phyloP scores from a whole-genome alignment of 2,888 invertebrate genomes.

The Drosophila nr. perissopoda region DNA sequence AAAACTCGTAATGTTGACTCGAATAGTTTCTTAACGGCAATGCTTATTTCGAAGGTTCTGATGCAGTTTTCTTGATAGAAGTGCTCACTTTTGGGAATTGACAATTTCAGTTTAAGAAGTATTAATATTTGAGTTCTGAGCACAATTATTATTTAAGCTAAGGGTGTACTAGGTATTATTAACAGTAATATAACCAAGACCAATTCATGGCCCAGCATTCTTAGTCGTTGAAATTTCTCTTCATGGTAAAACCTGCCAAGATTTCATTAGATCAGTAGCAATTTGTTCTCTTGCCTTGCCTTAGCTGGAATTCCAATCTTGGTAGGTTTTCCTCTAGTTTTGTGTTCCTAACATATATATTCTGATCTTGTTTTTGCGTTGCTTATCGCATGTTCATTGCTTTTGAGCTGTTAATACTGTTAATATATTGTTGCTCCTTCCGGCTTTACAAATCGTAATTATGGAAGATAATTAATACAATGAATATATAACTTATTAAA shows the following conservation, averaged over 20 bases:
- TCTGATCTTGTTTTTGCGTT: background rate
- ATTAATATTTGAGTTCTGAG: background rate
- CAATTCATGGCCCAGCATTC: background rate
- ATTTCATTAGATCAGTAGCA: background rate
- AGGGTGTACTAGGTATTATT: background rate
- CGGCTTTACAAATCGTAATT: background rate
- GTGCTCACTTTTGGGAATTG: background rate
- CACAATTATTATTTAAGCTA: background rate
- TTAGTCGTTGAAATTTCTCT: background rate
- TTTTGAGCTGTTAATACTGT: background rate
- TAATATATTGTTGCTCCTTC: too few species aligned
- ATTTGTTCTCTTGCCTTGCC: background rate
- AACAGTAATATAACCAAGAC: background rate
- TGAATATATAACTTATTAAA: background rate
- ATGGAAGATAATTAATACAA: background rate
- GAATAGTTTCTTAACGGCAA: background rate
- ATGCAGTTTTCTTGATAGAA: background rate
- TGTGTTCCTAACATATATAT: background rate
- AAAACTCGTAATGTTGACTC: background rate
- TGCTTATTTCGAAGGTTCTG: background rate
- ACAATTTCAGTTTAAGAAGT: background rate
- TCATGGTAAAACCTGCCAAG: background rate
- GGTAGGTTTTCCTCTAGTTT: background rate
- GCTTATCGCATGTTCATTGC: background rate
- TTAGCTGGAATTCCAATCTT: background rate